Evolutionary conservation across 2,797 vertebrate genomes (phyloP).

Genomic region (Zonotrichia albicollis): DNA sequence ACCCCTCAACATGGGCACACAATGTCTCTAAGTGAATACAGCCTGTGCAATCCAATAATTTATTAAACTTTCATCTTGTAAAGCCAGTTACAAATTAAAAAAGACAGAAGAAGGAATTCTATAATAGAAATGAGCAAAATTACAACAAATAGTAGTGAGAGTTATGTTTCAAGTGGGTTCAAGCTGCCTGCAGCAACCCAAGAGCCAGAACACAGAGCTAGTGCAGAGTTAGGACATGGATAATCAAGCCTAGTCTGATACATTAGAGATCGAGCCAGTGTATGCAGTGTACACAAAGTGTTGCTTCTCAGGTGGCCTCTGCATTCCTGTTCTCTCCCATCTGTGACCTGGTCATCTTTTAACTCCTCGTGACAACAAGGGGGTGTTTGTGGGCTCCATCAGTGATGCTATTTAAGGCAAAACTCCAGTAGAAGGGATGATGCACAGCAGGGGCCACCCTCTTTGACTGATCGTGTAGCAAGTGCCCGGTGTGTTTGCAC

Average conservation of each 20-base stretch:
- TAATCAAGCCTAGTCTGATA: neutral
- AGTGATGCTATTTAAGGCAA: conserved; percentile 52
- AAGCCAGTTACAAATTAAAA: conserved; percentile 92
- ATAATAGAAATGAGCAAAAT: conserved; percentile 80
- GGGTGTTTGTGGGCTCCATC: neutral
- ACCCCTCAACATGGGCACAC: neutral
- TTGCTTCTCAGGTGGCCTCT: neutral
- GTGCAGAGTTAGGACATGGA: conserved; percentile 60
- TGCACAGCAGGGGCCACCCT: neutral
- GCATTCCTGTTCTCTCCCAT: neutral
- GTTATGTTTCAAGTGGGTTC: conserved; percentile 79
- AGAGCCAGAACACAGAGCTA: conserved; percentile 71
- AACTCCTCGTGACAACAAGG: neutral
- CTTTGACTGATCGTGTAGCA: neutral
- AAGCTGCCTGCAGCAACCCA: conserved; percentile 89
- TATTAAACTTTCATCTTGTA: conserved; percentile 93
- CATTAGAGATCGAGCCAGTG: neutral
- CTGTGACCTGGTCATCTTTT: neutral
- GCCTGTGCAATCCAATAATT: conserved; percentile 86
- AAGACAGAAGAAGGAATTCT: conserved; percentile 62
- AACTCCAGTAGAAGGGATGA: neutral
- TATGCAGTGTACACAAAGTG: neutral
- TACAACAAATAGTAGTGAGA: conserved; percentile 67
- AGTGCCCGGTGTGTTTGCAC: neutral
- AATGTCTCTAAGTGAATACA: neutral